Evolutionary conservation across 30 jellyfish, hydroid and myxozoan genomes (phyloP), one percentile per base, ranked within the genome.

Genomic region (Aurelia coerulea): DNA sequence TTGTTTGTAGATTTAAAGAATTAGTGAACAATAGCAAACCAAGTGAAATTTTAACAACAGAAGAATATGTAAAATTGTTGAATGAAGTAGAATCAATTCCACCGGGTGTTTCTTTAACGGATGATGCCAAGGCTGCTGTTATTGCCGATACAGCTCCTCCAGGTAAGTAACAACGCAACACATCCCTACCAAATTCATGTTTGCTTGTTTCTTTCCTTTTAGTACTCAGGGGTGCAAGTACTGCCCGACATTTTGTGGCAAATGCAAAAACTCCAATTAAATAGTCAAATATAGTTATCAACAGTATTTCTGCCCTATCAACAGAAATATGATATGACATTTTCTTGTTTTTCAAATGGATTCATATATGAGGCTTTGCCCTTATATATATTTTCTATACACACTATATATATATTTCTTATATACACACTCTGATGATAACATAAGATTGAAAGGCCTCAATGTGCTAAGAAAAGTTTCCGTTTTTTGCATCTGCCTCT

Each of bases 81-180:
- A 88, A 86, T 62, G 91, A 82, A 54, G 86, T 92, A 29, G 98
- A 87, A 54, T 95, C 98, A 69, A 77, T 92, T 15, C 98, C 98
- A 14, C 97, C 97, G 2, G 98, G 98, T 6, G 86, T 88, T 70
- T 64, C 76, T 11, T 16, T 60, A 13, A 37, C 92, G 1, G 97
- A 86, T 31, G 81, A 80, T 32, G 66, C 29, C 50, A 74, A 39
- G 2, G 71, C 23, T 16, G 74, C 32, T 50, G 49, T n/a, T 33
- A 19, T 11, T 9, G 73, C 56, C 51, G 56, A 42, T 6, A 17
- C 93, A 0, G 84, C 74, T 35, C 93, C 93, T 2, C 93, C 93
- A 59, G 93, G 93, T 84, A 50, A 49, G 18, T 68, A 10, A 5
- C 19, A 71, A 18, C 33, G 3, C 56, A 46, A 9, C 12, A 9